These are phyloP conservation scores for Aporophyla lueneburgensis DNA, from an alignment of 2,888 invertebrate genomes.

Conservation along the genomic window DNA sequence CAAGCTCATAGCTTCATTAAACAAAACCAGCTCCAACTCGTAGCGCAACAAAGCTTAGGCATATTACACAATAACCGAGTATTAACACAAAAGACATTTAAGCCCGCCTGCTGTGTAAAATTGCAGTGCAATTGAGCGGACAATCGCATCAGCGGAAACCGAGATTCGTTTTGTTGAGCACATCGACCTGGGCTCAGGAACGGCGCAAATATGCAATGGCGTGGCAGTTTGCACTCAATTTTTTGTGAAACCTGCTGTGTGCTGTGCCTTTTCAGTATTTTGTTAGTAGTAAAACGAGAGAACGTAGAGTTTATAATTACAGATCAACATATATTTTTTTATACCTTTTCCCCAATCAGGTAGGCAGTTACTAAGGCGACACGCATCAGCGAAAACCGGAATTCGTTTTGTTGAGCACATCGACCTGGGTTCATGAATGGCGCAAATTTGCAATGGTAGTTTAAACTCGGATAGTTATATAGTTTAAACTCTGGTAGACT, in stretches of 20 bases:
- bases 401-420: conserved; percentile 60
- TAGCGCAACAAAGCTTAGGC: conserved; percentile 8
- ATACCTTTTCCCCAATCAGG: background rate
- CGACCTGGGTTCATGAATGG: conserved; percentile 37
- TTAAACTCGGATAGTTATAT: conserved; percentile 1
- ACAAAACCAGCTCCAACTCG: background rate
- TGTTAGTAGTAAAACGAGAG: background rate
- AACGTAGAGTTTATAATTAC: background rate
- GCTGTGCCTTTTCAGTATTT: background rate
- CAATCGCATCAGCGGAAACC: conserved; percentile 62
- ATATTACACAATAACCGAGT: conserved; percentile 38
- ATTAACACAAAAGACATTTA: conserved; percentile 61
- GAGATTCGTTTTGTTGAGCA: conserved; percentile 60
- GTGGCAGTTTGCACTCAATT: conserved; percentile 11
- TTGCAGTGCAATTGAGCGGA: conserved; percentile 63
- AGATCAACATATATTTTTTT: background rate
- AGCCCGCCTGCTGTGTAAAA: conserved; percentile 56
- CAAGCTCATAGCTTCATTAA: conserved; percentile 9
- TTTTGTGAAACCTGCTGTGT: background rate
- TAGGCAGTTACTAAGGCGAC: background rate
- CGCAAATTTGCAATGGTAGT: conserved; percentile 38
- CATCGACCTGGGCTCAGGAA: conserved; percentile 39
- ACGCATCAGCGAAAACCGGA: conserved; percentile 53
- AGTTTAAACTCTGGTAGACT: background rate
- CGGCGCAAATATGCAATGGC: conserved; percentile 45